A percentile compares a stretch with the other conserved stretches of the same genome.
Conservation (phyloP, 2,113 vertebrate genomes). For the Cyanoliseus patagonus region DNA sequence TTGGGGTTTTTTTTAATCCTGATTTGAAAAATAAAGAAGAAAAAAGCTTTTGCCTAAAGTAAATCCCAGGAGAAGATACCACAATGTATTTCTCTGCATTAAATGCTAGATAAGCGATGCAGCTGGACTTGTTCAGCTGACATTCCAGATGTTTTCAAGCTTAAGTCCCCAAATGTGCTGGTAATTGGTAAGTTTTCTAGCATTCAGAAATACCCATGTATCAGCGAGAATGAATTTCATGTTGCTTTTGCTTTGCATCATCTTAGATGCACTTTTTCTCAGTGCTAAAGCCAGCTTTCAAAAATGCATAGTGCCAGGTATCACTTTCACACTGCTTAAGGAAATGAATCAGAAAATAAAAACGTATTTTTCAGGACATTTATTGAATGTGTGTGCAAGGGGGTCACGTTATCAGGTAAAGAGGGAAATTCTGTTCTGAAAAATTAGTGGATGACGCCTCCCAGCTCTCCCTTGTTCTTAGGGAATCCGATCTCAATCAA, state of each 20-base stretch:
- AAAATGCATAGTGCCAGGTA: neutral
- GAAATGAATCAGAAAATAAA: neutral
- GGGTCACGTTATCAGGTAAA: neutral
- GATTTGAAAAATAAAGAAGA: neutral
- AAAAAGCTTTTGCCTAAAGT: neutral
- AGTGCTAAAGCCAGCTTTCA: neutral
- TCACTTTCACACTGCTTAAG: neutral
- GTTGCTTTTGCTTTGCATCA: neutral
- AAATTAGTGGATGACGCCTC: neutral
- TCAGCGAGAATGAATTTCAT: neutral
- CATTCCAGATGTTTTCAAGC: neutral
- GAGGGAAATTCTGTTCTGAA: neutral
- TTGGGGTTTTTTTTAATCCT: neutral
- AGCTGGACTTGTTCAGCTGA: neutral
- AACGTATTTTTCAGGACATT: neutral
- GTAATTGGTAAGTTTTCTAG: neutral
- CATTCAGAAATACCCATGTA: neutral
- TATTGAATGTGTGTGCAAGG: neutral
- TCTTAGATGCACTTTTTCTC: neutral
- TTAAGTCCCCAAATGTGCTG: neutral
- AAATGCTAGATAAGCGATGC: neutral
- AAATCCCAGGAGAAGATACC: neutral
- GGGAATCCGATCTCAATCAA: rapidly evolving
- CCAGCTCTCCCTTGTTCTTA: neutral
- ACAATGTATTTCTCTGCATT: neutral